Evolutionary conservation across 2,797 vertebrate species (phyloP), one percentile per base, ranked within the genome.

Genomic region (Melanotaenia pygmaea): DNA sequence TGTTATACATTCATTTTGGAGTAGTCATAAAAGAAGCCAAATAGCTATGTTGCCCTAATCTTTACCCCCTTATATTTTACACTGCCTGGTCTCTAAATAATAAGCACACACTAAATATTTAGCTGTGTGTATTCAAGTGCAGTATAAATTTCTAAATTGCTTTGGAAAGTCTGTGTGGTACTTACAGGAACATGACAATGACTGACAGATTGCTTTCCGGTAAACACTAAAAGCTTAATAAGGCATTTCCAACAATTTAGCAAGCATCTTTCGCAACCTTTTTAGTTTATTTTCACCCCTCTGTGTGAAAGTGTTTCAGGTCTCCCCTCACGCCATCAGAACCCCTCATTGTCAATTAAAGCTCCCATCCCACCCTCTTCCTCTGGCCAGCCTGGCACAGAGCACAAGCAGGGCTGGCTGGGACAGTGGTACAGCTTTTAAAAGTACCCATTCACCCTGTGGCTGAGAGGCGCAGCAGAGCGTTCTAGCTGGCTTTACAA

Each of bases 351-450:
- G 85, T 90, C 80, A 72, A 70, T 67, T 79, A 60, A 76, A 72
- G 60, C 77, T 26, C 51, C 56, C 47, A 78, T 47, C 64, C 60
- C 3, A 0, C 56, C 56, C 61, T 75, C 37, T 38, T 51, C 47
- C 43, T 63, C 67, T 61, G 72, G 74, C 76, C 66, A 1, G 83
- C 84, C 83, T 90, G 86, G 84, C 86, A 89, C 79, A 56, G 66
- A 84, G 74, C 81, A 72, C 86, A 67, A 80, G 80, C 82, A 79
- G 76, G 64, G 77, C 88, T 51, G 84, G 70, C 77, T 84, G 80
- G 80, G 86, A 89, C 84, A 85, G 85, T 68, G 74, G 72, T 72
- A 76, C 81, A 84, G 88, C 74, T 78, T 84, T 89, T 91, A 82
- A 85, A 28, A 90, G 86, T 73, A 77, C 76, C 82, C 88, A 75